Conservation (phyloP, 2,113 vertebrate species). For the Parus major region DNA sequence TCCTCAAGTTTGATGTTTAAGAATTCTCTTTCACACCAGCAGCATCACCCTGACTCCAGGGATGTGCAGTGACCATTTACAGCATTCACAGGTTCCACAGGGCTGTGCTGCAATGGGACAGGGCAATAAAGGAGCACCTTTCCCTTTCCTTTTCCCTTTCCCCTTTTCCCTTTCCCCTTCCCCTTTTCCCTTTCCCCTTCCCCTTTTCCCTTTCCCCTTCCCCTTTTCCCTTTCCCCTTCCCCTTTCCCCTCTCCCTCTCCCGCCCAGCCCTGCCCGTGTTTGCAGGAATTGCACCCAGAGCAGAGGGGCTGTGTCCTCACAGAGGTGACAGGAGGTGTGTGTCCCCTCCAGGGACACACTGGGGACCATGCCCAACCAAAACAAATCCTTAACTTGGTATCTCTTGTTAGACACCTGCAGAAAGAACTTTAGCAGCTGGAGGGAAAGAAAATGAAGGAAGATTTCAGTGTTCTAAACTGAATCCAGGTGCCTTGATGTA, state of each 20-base stretch:
- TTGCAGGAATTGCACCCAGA: rapidly evolving
- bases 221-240: not conserved
- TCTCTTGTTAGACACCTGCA: not conserved
- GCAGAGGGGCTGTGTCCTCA: not conserved
- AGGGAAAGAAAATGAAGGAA: not conserved
- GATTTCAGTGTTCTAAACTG: not conserved
- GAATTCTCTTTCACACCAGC: not conserved
- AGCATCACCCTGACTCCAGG: not conserved
- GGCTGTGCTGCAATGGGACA: not conserved
- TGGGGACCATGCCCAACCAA: not conserved
- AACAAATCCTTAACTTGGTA: rapidly evolving
- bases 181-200: too few relatives aligned
- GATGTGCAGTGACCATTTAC: not conserved
- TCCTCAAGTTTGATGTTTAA: not conserved
- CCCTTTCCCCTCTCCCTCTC: too few relatives aligned
- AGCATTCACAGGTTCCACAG: not conserved
- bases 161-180: too few relatives aligned
- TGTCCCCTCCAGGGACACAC: not conserved
- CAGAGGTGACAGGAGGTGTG: not conserved
- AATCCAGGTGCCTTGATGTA: not conserved
- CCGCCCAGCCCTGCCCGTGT: rapidly evolving
- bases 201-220: too few relatives aligned
- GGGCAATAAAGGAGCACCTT: not conserved
- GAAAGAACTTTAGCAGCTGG: not conserved
- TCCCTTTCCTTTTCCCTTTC: not conserved